Evolutionary conservation across 2,888 invertebrate genomes (phyloP).

Genomic region (Halictus quadricinctus): DNA sequence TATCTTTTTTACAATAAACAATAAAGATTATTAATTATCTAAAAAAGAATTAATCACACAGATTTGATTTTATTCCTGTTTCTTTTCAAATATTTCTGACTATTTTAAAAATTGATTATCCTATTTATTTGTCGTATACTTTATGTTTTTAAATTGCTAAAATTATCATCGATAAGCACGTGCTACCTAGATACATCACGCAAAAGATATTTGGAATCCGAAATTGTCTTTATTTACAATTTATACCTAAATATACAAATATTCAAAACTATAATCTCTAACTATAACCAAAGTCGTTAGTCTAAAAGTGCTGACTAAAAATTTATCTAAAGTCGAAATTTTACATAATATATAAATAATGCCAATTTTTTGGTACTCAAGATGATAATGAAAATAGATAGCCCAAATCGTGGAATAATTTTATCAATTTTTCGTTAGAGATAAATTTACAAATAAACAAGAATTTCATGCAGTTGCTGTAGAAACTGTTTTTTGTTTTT

Average conservation of each 20-base stretch:
- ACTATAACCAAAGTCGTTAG: neutral
- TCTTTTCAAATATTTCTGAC: too few relatives aligned
- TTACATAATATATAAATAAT: neutral
- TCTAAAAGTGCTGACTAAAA: neutral
- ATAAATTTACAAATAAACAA: neutral
- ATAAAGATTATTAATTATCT: neutral
- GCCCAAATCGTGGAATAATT: neutral
- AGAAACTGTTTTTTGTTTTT: neutral
- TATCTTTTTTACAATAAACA: neutral
- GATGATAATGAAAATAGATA: neutral
- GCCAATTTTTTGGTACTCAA: neutral
- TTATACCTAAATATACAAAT: neutral
- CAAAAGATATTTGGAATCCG: neutral
- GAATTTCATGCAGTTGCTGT: neutral
- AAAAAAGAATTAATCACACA: neutral
- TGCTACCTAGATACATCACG: neutral
- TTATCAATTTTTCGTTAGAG: neutral
- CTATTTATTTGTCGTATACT: neutral
- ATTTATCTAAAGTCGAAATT: neutral
- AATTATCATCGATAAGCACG: neutral
- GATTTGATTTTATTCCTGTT: neutral
- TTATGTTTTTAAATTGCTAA: neutral
- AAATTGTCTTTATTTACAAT: neutral
- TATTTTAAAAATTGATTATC: too few relatives aligned
- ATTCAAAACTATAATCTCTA: neutral